Conservation (phyloP, 2,888 invertebrate species). For the Cabera pusaria region DNA sequence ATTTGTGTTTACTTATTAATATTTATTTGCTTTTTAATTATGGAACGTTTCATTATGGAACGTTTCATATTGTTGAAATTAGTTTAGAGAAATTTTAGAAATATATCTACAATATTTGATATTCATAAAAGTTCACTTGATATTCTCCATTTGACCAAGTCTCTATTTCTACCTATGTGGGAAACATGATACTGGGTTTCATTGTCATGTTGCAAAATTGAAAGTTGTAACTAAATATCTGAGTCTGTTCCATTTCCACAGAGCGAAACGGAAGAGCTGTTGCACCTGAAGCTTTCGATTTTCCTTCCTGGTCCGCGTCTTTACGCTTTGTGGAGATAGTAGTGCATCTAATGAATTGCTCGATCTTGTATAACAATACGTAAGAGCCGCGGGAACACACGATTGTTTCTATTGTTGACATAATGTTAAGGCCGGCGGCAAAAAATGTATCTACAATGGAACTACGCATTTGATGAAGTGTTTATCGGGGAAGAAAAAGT, state of each 20-base stretch:
- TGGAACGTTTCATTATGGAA: too few relatives aligned
- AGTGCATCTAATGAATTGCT: conserved; percentile 55
- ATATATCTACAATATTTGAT: too few relatives aligned
- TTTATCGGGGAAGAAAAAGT: conserved; percentile 10
- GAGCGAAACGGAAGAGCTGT: conserved; percentile 46
- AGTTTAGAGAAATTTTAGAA: too few relatives aligned
- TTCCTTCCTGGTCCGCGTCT: conserved; percentile 52
- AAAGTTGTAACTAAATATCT: conserved; percentile 48
- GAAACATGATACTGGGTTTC: conserved; percentile 43
- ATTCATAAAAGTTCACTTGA: too few relatives aligned
- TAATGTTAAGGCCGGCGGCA: conserved; percentile 73
- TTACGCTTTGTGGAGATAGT: conserved; percentile 39
- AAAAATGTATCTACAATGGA: conserved; percentile 45
- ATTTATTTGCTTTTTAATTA: too few relatives aligned
- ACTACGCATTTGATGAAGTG: conserved; percentile 23
- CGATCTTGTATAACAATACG: conserved; percentile 72
- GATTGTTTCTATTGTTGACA: conserved; percentile 71
- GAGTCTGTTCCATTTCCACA: conserved; percentile 46
- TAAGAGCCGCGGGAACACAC: conserved; percentile 75
- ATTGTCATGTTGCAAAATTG: conserved; percentile 50
- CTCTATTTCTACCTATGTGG: conserved; percentile 18
- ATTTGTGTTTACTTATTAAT: too few relatives aligned
- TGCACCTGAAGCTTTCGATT: conserved; percentile 47
- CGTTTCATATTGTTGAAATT: too few relatives aligned
- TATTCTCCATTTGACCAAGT: conserved; percentile 9